Percentiles rank a stretch among this genome's conserved stretches.
Evolutionary conservation across 2,113 vertebrate species (phyloP).

Genomic region (Dromaius novaehollandiae): DNA sequence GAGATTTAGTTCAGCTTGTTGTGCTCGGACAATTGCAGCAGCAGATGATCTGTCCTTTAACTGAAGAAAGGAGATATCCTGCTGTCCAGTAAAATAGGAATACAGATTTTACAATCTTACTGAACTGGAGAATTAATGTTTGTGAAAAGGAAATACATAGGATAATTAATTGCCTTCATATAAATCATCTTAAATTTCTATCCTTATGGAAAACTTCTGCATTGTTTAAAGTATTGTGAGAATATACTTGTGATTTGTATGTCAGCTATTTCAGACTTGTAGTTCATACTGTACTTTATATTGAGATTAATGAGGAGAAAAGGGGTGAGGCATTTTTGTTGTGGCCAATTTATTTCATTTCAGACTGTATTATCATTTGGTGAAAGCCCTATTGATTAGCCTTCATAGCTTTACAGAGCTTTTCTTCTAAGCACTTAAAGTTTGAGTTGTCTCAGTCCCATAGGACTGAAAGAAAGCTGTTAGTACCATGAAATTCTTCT

Average conservation of each 20-base stretch:
- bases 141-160: not conserved
- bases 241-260: not conserved
- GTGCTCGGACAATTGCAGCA: not conserved
- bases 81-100: not conserved
- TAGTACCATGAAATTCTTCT: conserved; percentile 59
- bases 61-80: not conserved
- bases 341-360: conserved; percentile 67
- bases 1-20: not conserved
- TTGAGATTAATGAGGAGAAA: conserved; percentile 56
- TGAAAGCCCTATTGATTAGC: conserved; percentile 70
- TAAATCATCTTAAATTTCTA: not conserved
- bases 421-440: conserved; percentile 65
- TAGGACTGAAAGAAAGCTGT: conserved; percentile 60
- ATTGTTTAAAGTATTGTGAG: not conserved
- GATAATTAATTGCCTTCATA: not conserved
- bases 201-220: not conserved
- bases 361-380: conserved; percentile 65
- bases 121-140: not conserved
- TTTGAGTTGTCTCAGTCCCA: conserved; percentile 63
- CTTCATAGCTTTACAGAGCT: conserved; percentile 62
- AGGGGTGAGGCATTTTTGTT: conserved; percentile 55
- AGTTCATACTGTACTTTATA: conserved; percentile 18
- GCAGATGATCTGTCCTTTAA: not conserved
- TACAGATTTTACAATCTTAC: not conserved
- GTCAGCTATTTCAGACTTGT: not conserved